Conservation (phyloP, 92 coral and sea anemone genomes). For the Palythoa grandis region DNA sequence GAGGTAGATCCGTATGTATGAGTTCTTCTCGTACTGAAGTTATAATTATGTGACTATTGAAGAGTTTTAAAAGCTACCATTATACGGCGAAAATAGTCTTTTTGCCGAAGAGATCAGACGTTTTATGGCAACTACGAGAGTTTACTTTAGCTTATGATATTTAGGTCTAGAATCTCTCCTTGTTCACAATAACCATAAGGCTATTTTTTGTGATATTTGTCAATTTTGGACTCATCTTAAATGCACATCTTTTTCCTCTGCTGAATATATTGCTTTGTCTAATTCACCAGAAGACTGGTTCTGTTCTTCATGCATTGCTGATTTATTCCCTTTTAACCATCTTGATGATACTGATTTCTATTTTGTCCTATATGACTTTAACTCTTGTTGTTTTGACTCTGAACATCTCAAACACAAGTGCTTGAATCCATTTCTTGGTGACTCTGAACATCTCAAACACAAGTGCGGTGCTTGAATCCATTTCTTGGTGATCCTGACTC, state of each 20-base stretch:
- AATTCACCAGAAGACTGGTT: constrained; percentile 53
- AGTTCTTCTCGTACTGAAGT: no score
- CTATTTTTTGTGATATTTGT: constrained; percentile 55
- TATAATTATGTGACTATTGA: no score
- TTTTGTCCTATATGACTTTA: constrained; percentile 39
- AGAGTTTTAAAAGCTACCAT: no score
- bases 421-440: constrained; percentile 35
- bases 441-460: constrained; percentile 21
- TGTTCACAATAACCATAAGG: constrained; percentile 59
- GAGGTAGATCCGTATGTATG: no score
- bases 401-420: constrained; percentile 25
- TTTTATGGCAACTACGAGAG: no score
- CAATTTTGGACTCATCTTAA: constrained; percentile 58
- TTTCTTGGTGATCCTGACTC: constrained; percentile 39
- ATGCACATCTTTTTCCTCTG: constrained; percentile 40
- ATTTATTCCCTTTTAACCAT: constrained; percentile 46
- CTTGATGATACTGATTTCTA: constrained; percentile 52
- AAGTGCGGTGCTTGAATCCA: constrained; percentile 22
- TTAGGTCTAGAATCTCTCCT: neutral
- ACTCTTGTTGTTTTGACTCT: constrained; percentile 31
- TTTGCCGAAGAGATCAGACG: no score
- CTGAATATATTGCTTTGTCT: constrained; percentile 47
- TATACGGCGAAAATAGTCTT: no score
- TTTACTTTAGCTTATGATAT: no score
- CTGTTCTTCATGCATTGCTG: constrained; percentile 42